Percentiles rank a stretch among this genome's conserved stretches.
Conservation (phyloP, 2,888 invertebrate genomes). For the Molorchus minor region DNA sequence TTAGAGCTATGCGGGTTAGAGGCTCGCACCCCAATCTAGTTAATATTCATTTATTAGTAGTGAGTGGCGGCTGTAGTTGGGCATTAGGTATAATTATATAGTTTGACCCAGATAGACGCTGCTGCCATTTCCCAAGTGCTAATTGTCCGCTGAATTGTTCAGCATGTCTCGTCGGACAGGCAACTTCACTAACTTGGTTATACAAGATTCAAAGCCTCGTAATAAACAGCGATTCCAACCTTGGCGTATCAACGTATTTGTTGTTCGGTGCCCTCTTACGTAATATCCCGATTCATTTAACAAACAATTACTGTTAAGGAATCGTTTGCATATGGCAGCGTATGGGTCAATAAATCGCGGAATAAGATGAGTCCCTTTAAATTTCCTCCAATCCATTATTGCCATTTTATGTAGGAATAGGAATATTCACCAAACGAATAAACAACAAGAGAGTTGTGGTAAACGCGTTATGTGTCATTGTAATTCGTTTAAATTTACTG, state of each 20-base stretch:
- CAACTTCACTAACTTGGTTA: conserved; percentile 46
- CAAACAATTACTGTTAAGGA: conserved; percentile 20
- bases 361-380: too few species aligned
- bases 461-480: too few species aligned
- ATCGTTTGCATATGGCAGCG: too few species aligned
- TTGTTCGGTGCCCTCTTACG: conserved; percentile 29
- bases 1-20: background rate
- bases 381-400: too few species aligned
- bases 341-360: too few species aligned
- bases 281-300: conserved; percentile 37
- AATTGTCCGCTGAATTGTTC: conserved; percentile 47
- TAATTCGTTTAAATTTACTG: too few species aligned
- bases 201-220: conserved; percentile 38
- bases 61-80: conserved; percentile 43
- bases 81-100: conserved; percentile 46
- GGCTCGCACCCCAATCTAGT: conserved; percentile 25
- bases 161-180: conserved; percentile 34
- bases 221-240: conserved; percentile 37
- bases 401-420: too few species aligned
- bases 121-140: conserved; percentile 45
- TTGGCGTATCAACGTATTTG: conserved; percentile 35
- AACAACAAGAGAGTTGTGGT: too few species aligned
- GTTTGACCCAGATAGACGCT: conserved; percentile 43
- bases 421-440: too few species aligned
- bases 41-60: conserved; percentile 43